phyloP scores from a whole-genome alignment of 2,888 invertebrate genomes.

The Bembecia ichneumoniformis region DNA sequence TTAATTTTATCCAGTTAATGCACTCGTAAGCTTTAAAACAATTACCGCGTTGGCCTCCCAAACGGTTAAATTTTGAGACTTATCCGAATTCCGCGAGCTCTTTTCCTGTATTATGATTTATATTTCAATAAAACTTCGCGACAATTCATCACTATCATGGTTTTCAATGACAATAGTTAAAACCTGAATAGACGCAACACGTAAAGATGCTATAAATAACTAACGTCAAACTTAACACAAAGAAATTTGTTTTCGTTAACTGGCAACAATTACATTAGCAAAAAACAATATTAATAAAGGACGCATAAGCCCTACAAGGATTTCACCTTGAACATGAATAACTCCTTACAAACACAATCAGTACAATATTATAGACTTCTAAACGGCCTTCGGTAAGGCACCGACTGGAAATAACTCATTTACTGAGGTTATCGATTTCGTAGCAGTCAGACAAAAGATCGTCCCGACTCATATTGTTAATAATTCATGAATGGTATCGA shows the following conservation, averaged over 20 bases:
- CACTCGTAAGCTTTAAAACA: neutral
- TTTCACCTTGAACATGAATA: slow-evolving; percentile 23
- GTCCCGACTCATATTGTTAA: slow-evolving; percentile 30
- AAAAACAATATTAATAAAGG: slow-evolving; percentile 1
- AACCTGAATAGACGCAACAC: too few species aligned
- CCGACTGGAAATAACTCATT: slow-evolving; percentile 36
- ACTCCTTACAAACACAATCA: slow-evolving; percentile 19
- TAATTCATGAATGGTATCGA: slow-evolving; percentile 33
- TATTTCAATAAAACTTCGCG: too few species aligned
- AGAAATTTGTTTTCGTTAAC: too few species aligned
- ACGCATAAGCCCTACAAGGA: slow-evolving; percentile 15
- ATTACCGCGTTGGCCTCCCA: neutral
- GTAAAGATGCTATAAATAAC: too few species aligned
- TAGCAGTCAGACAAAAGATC: slow-evolving; percentile 29
- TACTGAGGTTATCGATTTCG: slow-evolving; percentile 36
- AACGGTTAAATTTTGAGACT: neutral
- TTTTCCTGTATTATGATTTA: neutral
- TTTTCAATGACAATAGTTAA: too few species aligned
- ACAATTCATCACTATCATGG: too few species aligned
- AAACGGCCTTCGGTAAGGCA: slow-evolving; percentile 22
- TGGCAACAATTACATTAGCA: neutral
- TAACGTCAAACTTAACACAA: too few species aligned
- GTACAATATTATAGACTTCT: slow-evolving; percentile 20
- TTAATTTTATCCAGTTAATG: neutral
- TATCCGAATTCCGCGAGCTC: neutral